Conservation (phyloP, 2,888 invertebrate genomes). For the Scotopteryx bipunctaria region DNA sequence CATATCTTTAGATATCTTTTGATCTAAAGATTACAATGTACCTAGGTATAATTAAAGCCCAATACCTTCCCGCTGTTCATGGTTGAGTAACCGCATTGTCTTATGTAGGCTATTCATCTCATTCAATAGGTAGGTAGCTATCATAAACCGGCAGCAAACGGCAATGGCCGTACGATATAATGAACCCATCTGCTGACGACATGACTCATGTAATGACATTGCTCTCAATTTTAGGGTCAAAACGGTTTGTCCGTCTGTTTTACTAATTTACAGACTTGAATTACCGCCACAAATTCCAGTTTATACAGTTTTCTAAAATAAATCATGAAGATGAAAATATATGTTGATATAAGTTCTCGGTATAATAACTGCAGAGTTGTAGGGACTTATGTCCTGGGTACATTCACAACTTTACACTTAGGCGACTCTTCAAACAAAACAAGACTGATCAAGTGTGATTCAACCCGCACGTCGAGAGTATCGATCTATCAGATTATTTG, state of each 20-base stretch:
- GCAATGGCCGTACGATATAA: constrained; percentile 23
- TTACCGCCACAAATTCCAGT: constrained; percentile 28
- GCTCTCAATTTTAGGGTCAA: constrained; percentile 41
- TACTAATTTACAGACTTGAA: constrained; percentile 34
- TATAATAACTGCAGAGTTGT: too few species aligned
- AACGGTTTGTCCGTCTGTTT: constrained; percentile 35
- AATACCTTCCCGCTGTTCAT: constrained; percentile 11
- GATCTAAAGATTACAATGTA: not conserved
- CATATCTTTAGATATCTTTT: not conserved
- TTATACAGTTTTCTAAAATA: constrained; percentile 10
- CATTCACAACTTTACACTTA: too few species aligned
- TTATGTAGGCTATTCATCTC: constrained; percentile 9
- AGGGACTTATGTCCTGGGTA: too few species aligned
- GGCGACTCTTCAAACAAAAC: too few species aligned
- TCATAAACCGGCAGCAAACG: constrained; percentile 16
- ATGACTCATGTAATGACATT: constrained; percentile 39
- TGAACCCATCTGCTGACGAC: constrained; percentile 32
- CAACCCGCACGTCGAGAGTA: too few species aligned
- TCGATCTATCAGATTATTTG: too few species aligned
- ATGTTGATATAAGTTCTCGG: not conserved
- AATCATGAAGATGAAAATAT: constrained; percentile 1
- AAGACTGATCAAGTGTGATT: too few species aligned
- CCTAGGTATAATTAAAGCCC: constrained; percentile 6
- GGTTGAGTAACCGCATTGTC: constrained; percentile 16
- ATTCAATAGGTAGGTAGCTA: constrained; percentile 9